These are phyloP conservation scores for Apodemus speciosus DNA, from an alignment of 2,113 vertebrate genomes.

Conservation along the genomic window DNA sequence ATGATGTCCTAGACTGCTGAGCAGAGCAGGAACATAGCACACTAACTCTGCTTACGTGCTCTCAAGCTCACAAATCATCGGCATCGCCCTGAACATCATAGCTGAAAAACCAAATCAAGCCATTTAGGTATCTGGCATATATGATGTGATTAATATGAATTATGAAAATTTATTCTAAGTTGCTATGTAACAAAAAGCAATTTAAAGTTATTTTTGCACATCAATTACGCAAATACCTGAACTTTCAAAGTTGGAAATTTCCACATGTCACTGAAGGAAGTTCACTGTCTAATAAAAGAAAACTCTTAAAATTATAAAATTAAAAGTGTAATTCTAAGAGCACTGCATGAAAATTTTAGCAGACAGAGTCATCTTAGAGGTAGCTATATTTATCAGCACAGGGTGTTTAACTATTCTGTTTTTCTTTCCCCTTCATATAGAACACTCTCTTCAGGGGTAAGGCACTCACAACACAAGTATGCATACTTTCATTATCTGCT, in stretches of 20 bases:
- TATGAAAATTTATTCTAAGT: constrained; percentile 79
- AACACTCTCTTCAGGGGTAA: constrained; percentile 37
- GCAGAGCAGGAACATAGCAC: constrained; percentile 47
- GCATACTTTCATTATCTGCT: constrained; percentile 51
- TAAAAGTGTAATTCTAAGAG: constrained; percentile 64
- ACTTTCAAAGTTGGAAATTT: constrained; percentile 73
- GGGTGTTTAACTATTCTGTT: constrained; percentile 4
- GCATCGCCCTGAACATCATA: constrained; percentile 67
- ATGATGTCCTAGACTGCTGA: constrained; percentile 67
- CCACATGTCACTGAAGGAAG: constrained; percentile 64
- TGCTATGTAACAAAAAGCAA: constrained; percentile 75
- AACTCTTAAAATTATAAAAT: constrained; percentile 58
- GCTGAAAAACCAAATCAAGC: constrained; percentile 70
- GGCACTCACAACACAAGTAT: not conserved
- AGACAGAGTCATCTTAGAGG: constrained; percentile 46
- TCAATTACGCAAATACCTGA: constrained; percentile 73
- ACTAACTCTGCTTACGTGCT: constrained; percentile 55
- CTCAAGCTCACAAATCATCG: constrained; percentile 73
- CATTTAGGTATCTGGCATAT: constrained; percentile 70
- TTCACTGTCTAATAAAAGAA: constrained; percentile 72
- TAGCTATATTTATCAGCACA: constrained; percentile 52
- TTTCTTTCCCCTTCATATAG: not conserved
- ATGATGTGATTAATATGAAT: constrained; percentile 75
- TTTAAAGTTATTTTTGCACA: constrained; percentile 78
- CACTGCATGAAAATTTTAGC: constrained; percentile 56